A percentile compares a stretch with the other conserved stretches of the same genome.
Conservation (phyloP, 2,888 invertebrate species). For the Smittia sp. region DNA sequence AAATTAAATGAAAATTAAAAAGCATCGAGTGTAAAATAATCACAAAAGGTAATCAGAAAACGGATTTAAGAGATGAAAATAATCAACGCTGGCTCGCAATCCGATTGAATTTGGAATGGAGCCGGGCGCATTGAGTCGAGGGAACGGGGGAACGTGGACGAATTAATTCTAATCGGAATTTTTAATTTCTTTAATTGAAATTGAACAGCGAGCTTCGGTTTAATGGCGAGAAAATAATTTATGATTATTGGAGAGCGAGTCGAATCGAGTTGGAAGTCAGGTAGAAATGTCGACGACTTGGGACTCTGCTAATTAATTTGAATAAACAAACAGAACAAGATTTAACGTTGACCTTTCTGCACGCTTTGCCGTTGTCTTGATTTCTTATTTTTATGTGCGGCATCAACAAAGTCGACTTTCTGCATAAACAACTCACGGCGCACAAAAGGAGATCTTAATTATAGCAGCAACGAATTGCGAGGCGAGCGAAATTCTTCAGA, state of each 20-base stretch:
- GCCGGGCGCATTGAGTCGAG: neutral
- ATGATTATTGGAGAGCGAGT: neutral
- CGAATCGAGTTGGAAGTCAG: neutral
- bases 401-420: neutral
- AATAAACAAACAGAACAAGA: neutral
- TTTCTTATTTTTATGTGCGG: neutral
- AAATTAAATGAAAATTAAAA: conserved; percentile 35
- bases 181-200: conserved; percentile 4
- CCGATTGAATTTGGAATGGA: neutral
- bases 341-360: neutral
- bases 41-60: conserved; percentile 26
- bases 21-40: conserved; percentile 5
- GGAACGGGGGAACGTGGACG: neutral
- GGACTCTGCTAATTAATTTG: neutral
- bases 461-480: neutral
- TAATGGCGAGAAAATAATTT: conserved; percentile 7
- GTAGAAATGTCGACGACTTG: neutral
- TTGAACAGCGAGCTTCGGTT: neutral
- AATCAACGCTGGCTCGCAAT: neutral
- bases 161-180: conserved; percentile 5
- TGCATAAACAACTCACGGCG: neutral
- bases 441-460: neutral
- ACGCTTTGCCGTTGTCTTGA: neutral
- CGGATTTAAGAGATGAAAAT: conserved; percentile 27
- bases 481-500: neutral